Base-by-base conservation (phyloP, 2,113 vertebrate genomes). In the Campylomormyrus numenius region DNA sequence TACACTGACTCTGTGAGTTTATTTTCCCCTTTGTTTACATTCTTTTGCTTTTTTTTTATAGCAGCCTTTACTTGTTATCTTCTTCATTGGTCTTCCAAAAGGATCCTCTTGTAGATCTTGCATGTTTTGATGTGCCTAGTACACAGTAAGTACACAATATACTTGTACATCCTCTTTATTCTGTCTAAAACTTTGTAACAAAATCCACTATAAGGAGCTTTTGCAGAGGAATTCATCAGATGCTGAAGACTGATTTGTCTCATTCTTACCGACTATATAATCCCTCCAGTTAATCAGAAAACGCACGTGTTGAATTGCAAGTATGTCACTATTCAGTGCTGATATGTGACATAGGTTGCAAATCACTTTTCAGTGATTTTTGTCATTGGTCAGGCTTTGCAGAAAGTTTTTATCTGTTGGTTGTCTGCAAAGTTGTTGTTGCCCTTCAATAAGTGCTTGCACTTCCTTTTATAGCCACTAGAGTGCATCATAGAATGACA, bases 1-100 rank as follows among this genome's bases (percentile, higher is more conserved):
- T 98, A 97, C 87, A 98, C 98, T 0, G 97, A 98, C 45, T 94
- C 97, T 19, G 97, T 98, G 92, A 96, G 97, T 94, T 5, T 1
- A 1, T 7, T 2, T n/a, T 8, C 7, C 24, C 7, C 1, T 48
- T 84, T 84, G 7, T 19, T 21, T 24, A 10, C 21, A 15, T 84
- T 84, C 49, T 87, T 42, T 21, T 21, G 17, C 52, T 21, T 21
- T 56, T 49, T 88, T 50, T 31, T 31, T 17, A 9, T 10, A 8
- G 21, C 35, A 27, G 9, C 42, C 8, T 66, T 89, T 74, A 5
- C 84, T 49, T 1, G 5, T 46, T 24, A 13, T 50, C 83, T 24
- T 17, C 53, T 21, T 85, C 24, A 13, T 17, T 48, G 9, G 7
- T n/a, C 56, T 62, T 62, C 24, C 3, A 1, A n/a, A 58, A 62